Conservation (phyloP, 1,140 invertebrate genomes). For the Polyergus mexicanus region DNA sequence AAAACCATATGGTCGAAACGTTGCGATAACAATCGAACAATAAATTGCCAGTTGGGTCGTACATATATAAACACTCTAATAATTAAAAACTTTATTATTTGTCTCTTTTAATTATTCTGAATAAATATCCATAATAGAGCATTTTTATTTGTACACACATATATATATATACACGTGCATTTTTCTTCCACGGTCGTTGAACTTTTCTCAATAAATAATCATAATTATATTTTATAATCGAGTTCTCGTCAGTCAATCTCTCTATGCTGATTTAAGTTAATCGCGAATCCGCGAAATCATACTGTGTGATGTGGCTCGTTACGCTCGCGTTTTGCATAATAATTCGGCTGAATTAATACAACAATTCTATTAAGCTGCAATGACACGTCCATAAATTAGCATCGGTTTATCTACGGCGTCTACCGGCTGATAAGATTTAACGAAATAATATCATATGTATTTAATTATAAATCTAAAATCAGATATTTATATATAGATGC, state of each 20-base stretch:
- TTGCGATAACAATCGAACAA: too few relatives aligned
- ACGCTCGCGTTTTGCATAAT: conserved; percentile 8
- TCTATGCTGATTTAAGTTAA: neutral
- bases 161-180: too few relatives aligned
- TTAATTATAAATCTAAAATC: neutral
- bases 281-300: conserved; percentile 2
- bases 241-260: neutral
- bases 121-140: too few relatives aligned
- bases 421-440: conserved; percentile 13
- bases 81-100: too few relatives aligned
- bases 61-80: too few relatives aligned
- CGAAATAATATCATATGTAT: neutral
- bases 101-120: too few relatives aligned
- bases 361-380: conserved; percentile 48
- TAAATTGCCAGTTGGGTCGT: too few relatives aligned
- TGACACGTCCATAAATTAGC: conserved; percentile 45
- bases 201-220: too few relatives aligned
- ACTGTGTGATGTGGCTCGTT: conserved; percentile 24
- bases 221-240: too few relatives aligned
- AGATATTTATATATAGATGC: neutral
- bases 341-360: conserved; percentile 39
- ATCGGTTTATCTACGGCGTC: conserved; percentile 21
- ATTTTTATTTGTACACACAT: too few relatives aligned
- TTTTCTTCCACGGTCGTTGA: too few relatives aligned
- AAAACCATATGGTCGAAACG: too few relatives aligned